Base-by-base conservation (phyloP, 2,888 invertebrate species). In the Choristoneura rosaceana region DNA sequence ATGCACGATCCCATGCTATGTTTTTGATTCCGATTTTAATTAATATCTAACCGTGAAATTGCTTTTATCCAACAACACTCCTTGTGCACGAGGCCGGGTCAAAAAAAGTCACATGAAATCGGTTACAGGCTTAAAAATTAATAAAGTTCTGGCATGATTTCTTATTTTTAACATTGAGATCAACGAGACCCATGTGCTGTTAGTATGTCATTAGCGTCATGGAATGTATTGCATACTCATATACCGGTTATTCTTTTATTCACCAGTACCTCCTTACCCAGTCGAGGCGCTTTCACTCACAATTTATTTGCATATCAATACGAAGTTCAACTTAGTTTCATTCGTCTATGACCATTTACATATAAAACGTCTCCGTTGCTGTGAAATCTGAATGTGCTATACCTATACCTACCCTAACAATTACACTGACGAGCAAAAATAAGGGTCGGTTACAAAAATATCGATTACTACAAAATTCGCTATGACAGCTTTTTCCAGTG, bases 251-350 rank as follows among this genome's bases (percentile, higher is more conserved):
- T 83, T 79, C 75, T 82, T 82, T 84, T 80, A 81, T 84, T 82
- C 76, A 80, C 76, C 69, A 80, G 76, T 76, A 79, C 78, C 79
- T 34, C 78, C 79, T 34, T 69, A 50, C 50, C 68, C 69, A 64
- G 67, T 71, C 75, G 76, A 75, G 76, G 74, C 82, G 82, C 87
- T 88, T 88, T 88, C 88, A 84, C 88, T 87, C 78, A 76, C 76
- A 76, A 70, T 79, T 77, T 78, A 83, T 85, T 83, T 80, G 74
- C 80, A 81, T 83, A 77, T 76, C 58, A 58, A 66, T 74, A 69
- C 71, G 71, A 76, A 68, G 73, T 67, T 38, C 7, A 38, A 38
- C 38, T 38, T 74, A 66, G 69, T 73, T 60, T 75, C 71, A 74
- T 69, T 74, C 65, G 68, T 65, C 43, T 52, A 50, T 63, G 71